Conservation (phyloP, 2,797 vertebrate species). For the Chromobotia macracanthus region DNA sequence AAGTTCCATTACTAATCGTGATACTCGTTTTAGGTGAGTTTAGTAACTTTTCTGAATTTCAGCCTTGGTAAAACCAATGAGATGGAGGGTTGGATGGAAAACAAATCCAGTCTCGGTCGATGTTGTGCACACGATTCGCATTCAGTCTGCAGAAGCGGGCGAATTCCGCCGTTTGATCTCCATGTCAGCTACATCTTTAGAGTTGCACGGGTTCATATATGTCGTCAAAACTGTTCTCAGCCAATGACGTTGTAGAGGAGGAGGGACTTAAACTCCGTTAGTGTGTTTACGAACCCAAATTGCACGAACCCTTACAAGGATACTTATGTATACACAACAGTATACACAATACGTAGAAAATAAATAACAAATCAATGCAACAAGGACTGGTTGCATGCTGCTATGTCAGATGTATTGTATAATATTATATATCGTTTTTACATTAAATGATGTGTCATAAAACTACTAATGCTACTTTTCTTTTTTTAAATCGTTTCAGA, state of each 20-base stretch:
- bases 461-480: neutral
- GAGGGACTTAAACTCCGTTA: constrained; percentile 73
- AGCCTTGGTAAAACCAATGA: constrained; percentile 30
- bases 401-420: neutral
- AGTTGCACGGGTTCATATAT: constrained; percentile 87
- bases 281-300: constrained; percentile 81
- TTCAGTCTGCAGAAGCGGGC: constrained; percentile 61
- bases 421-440: neutral
- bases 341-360: constrained; percentile 1
- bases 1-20: constrained; percentile 49
- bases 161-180: constrained; percentile 77
- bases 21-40: constrained; percentile 32
- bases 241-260: constrained; percentile 77
- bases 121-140: constrained; percentile 43
- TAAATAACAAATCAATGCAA: constrained; percentile 33
- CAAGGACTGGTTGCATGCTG: neutral
- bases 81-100: constrained; percentile 35
- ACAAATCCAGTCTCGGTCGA: constrained; percentile 47
- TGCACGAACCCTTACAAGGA: constrained; percentile 74
- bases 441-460: neutral
- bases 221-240: constrained; percentile 78
- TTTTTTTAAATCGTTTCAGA: neutral
- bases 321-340: constrained; percentile 30
- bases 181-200: constrained; percentile 88
- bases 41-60: constrained; percentile 29